These are phyloP conservation scores for Coracopsis vasa DNA, from an alignment of 2,113 vertebrate species.

Conservation along the genomic window DNA sequence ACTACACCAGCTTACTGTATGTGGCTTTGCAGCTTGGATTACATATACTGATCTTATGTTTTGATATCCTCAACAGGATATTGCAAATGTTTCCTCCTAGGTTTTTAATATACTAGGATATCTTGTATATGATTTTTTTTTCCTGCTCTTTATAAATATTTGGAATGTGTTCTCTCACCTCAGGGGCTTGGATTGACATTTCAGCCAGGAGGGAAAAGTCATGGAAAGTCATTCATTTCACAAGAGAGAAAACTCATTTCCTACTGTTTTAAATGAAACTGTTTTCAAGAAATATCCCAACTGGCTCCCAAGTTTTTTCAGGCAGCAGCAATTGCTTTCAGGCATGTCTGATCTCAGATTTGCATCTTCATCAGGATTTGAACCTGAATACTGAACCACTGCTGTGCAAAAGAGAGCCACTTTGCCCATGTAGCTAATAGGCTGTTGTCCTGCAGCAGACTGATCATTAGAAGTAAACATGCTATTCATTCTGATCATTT, in stretches of 20 bases:
- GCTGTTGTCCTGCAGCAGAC: background rate
- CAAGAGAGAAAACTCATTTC: slow-evolving; percentile 1
- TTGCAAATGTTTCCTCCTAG: slow-evolving; percentile 53
- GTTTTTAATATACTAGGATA: slow-evolving; percentile 58
- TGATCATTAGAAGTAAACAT: background rate
- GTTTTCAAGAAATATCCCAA: background rate
- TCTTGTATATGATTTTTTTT: background rate
- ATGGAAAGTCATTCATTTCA: background rate
- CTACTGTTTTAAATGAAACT: background rate
- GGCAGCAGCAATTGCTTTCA: background rate
- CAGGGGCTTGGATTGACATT: background rate
- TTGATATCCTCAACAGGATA: slow-evolving; percentile 67
- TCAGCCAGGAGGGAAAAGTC: slow-evolving; percentile 28
- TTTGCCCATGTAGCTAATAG: background rate
- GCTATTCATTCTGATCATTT: background rate
- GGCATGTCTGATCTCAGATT: background rate
- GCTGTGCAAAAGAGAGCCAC: background rate
- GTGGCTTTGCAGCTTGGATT: background rate
- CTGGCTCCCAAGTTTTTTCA: background rate
- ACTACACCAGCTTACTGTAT: background rate
- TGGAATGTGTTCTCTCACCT: background rate
- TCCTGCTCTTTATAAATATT: background rate
- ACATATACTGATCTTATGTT: background rate
- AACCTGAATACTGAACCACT: background rate
- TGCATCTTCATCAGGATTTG: background rate